A percentile compares a stretch with the other conserved stretches of the same genome.
Conservation (phyloP, 2,797 vertebrate genomes). For the Steatocranus sp. region DNA sequence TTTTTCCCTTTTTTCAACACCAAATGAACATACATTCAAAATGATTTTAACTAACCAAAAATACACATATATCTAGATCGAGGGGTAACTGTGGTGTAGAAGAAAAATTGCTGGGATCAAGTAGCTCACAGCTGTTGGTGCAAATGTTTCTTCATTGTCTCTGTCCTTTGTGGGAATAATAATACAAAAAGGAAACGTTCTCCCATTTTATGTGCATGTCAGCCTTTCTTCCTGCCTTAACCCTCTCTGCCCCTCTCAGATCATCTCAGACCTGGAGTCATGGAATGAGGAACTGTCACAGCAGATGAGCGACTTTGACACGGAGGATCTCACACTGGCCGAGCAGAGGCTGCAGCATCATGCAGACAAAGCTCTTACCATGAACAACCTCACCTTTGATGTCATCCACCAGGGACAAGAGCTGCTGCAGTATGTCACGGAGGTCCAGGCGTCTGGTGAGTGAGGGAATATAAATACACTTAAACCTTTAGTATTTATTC, state of each 20-base stretch:
- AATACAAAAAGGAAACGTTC: neutral
- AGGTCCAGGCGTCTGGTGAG: conserved; percentile 96
- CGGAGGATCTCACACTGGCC: conserved; percentile 93
- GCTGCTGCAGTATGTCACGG: conserved; percentile 95
- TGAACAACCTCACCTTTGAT: conserved; percentile 98
- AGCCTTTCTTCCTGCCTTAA: neutral
- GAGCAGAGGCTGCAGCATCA: conserved; percentile 97
- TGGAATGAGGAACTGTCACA: conserved; percentile 98
- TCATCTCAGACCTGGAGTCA: conserved; percentile 98
- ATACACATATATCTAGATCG: neutral
- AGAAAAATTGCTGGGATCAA: neutral
- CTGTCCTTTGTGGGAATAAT: neutral
- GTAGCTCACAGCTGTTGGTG: neutral
- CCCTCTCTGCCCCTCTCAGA: conserved; percentile 63
- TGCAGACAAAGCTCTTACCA: conserved; percentile 95
- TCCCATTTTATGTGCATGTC: too few relatives aligned
- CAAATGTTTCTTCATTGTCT: neutral
- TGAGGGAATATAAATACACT: neutral
- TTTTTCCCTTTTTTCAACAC: neutral
- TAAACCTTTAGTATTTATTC: neutral
- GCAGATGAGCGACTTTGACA: conserved; percentile 97
- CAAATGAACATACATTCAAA: neutral
- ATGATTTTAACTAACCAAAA: neutral
- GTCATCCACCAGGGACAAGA: conserved; percentile 99
- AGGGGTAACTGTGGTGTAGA: neutral